Conservation (phyloP, 2,888 invertebrate species). For the Maniola hyperantus region DNA sequence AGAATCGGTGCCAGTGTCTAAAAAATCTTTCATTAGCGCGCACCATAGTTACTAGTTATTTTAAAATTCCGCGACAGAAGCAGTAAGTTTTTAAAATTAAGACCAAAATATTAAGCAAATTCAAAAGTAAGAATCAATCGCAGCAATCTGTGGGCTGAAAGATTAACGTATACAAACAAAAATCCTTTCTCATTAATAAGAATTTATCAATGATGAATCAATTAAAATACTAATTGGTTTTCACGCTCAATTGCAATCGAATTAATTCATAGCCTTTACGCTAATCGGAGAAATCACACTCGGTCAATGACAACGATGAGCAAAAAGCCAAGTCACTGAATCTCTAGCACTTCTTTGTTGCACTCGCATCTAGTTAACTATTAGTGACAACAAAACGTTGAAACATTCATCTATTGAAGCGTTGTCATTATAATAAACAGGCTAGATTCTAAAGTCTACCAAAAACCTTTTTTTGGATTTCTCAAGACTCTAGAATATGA, state of each 20-base stretch:
- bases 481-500: too few species aligned
- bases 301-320: conserved; percentile 65
- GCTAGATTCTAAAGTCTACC: too few species aligned
- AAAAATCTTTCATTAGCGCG: too few species aligned
- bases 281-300: conserved; percentile 68
- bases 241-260: conserved; percentile 23
- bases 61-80: neutral
- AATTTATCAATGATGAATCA: conserved; percentile 10
- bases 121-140: too few species aligned
- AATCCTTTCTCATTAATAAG: neutral
- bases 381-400: neutral
- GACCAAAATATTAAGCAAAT: neutral
- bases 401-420: neutral
- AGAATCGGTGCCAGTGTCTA: too few species aligned
- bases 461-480: too few species aligned
- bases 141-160: neutral
- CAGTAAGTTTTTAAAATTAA: neutral
- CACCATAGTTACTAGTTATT: too few species aligned
- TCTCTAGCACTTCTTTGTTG: neutral
- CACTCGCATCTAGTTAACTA: neutral
- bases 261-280: conserved; percentile 51
- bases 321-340: conserved; percentile 38
- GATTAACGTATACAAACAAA: neutral
- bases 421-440: too few species aligned
- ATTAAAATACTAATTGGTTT: conserved; percentile 14